Conservation (phyloP, 2,113 vertebrate species). For the Piprites chloris region DNA sequence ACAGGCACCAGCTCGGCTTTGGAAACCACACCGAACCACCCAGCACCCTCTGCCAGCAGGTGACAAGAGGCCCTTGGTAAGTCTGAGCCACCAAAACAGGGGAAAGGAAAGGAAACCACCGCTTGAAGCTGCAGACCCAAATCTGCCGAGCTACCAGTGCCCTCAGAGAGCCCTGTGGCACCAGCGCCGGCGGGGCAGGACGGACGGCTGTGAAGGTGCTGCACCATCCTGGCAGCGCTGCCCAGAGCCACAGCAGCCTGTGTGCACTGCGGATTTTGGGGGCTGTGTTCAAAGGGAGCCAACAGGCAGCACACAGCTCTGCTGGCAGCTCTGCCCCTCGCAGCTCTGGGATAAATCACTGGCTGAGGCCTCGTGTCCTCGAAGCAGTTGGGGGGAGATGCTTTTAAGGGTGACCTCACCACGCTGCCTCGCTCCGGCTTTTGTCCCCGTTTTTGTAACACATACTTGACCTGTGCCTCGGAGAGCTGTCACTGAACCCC, state of each 20-base stretch:
- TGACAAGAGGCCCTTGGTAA: fast-evolving
- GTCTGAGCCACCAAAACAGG: neutral
- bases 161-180: fast-evolving
- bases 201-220: fast-evolving
- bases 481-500: neutral
- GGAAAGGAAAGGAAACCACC: neutral
- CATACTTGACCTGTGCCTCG: neutral
- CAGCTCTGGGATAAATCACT: neutral
- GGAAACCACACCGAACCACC: fast-evolving
- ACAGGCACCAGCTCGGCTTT: neutral
- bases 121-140: fast-evolving
- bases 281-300: neutral
- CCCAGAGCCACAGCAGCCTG: fast-evolving
- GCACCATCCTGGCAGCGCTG: fast-evolving
- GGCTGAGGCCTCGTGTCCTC: neutral
- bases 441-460: neutral
- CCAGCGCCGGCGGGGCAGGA: neutral
- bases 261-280: fast-evolving
- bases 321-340: neutral
- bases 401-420: neutral
- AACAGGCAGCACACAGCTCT: neutral
- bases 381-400: fast-evolving
- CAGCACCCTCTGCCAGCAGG: neutral
- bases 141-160: neutral
- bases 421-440: fast-evolving